Evolutionary conservation across 2,113 vertebrate genomes (phyloP), one percentile per base, ranked within the genome.

Genomic region (Lipophrys pholis): DNA sequence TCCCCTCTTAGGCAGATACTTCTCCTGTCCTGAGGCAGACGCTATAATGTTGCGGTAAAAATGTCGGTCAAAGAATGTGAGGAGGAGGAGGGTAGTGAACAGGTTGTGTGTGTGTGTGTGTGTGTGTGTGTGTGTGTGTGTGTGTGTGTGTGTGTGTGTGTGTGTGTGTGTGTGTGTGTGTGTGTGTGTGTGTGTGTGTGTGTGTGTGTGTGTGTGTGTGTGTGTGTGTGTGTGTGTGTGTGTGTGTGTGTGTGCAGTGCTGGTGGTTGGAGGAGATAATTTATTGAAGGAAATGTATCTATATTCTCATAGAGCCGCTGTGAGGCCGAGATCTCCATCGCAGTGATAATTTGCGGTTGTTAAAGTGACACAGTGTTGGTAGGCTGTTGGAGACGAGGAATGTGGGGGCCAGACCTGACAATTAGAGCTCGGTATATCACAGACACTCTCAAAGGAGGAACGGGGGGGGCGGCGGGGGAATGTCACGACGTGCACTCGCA

Each of bases 341-440:
- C 89, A 91, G 93, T 95, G 96, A 96, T 96, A 95, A 96, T 97
- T 97, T 90, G 95, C 93, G 94, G 96, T 95, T 95, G 95, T 95
- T 94, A 95, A 97, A 96, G 94, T 96, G 96, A 97, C 96, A 97
- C 93, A 83, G 93, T 90, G 92, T 94, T 86, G 94, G 90, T 94
- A 86, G 95, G 95, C 91, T 90, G 94, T 94, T 81, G 84, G 89
- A 92, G 92, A 90, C 91, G 92, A 78, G 88, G 92, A 93, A 93
- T 93, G 91, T 91, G 90, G 85, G 75, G 90, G 90, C 94, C 93
- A 91, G 90, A 90, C 84, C 90, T 91, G 88, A 89, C 91, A 93
- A 92, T 94, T 93, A 93, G 89, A 91, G 90, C 81, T 73, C 87
- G 73, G 86, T 94, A 94, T 94, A 93, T 94, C 91, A 93, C 85